Conservation (phyloP, 2,888 invertebrate genomes). For the Theodoxus fluviatilis region DNA sequence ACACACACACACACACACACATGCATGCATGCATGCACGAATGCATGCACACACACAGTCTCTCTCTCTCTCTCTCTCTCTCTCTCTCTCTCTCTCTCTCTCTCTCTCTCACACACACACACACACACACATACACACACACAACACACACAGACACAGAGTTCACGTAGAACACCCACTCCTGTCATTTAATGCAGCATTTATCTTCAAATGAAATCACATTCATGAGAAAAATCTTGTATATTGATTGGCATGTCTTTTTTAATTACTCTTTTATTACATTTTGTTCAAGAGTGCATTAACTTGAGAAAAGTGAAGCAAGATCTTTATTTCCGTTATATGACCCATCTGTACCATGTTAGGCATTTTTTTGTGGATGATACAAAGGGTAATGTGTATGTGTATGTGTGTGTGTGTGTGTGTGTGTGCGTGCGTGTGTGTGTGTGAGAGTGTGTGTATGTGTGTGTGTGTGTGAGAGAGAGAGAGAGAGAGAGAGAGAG, state of each 20-base stretch:
- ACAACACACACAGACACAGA: no score
- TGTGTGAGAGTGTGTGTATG: background rate
- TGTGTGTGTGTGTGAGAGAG: no score
- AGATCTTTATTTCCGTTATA: no score
- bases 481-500: no score
- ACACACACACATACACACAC: no score
- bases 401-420: constrained; percentile 10
- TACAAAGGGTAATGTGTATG: background rate
- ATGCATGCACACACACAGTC: background rate
- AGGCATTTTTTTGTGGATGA: background rate
- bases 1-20: constrained; percentile 19
- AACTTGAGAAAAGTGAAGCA: no score
- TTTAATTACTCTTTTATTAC: background rate
- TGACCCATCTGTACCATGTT: no score
- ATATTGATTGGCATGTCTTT: background rate
- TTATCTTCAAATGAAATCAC: no score
- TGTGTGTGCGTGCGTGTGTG: background rate
- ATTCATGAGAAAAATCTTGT: no score
- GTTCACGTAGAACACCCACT: no score
- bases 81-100: constrained; percentile 12
- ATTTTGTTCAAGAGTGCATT: no score
- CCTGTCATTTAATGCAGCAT: no score
- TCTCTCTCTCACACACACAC: constrained; percentile 17
- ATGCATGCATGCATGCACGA: background rate
- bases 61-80: background rate